Evolutionary conservation across 2,888 invertebrate genomes (phyloP).

Genomic region (Capitulum mitella): DNA sequence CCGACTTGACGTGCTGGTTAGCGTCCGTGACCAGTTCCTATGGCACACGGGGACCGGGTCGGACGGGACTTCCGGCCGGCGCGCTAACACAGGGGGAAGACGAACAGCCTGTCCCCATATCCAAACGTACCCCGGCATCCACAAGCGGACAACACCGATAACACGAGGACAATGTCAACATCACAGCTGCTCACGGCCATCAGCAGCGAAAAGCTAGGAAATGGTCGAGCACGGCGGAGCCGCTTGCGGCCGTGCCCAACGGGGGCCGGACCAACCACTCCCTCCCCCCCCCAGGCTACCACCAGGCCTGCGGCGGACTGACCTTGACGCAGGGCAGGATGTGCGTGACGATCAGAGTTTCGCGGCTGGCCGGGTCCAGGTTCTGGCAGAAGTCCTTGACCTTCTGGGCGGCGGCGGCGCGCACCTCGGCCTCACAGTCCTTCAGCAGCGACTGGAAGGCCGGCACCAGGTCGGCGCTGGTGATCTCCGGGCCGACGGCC

Average conservation of each 20-base stretch:
- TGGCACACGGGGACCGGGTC: not conserved
- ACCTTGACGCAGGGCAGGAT: conserved; percentile 90
- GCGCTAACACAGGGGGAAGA: too few relatives aligned
- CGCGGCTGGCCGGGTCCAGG: conserved; percentile 74
- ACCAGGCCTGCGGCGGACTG: not conserved
- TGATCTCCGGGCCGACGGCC: conserved; percentile 93
- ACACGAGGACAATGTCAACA: too few relatives aligned
- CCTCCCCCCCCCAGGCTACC: too few relatives aligned
- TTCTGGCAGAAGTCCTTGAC: conserved; percentile 89
- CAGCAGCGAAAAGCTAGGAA: too few relatives aligned
- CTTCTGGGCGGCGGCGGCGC: conserved; percentile 94
- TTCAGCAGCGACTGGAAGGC: conserved; percentile 61
- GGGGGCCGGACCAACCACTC: too few relatives aligned
- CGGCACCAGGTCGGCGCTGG: conserved; percentile 86
- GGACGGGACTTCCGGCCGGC: too few relatives aligned
- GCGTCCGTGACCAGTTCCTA: conserved; percentile 87
- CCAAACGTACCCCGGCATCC: too few relatives aligned
- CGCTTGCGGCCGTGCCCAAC: too few relatives aligned
- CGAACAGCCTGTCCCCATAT: too few relatives aligned
- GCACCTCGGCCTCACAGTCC: conserved; percentile 96
- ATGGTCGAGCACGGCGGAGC: too few relatives aligned
- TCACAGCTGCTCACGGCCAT: too few relatives aligned
- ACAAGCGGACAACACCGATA: too few relatives aligned
- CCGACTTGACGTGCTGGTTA: conserved; percentile 98
- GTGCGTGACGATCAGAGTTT: conserved; percentile 90